Evolutionary conservation across 2,888 invertebrate genomes (phyloP).

Genomic region (Agrypnus murinus): DNA sequence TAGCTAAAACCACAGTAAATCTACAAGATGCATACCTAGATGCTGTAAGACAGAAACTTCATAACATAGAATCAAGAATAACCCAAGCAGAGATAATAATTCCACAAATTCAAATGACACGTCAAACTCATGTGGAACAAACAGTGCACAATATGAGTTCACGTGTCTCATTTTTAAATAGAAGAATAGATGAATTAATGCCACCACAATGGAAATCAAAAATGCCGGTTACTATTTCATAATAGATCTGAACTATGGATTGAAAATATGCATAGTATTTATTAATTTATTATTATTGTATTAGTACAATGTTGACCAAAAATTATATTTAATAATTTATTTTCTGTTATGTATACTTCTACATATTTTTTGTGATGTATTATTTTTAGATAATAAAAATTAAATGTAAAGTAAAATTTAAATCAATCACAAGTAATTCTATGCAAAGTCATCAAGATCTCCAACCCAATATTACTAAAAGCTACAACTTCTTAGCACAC

Average conservation of each 20-base stretch:
- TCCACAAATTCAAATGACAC: conserved; percentile 69
- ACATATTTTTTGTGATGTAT: too few species aligned
- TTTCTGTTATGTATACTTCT: too few species aligned
- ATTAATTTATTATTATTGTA: too few species aligned
- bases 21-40: conserved; percentile 72
- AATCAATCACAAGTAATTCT: too few species aligned
- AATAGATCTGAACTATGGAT: conserved; percentile 33
- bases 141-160: conserved; percentile 69
- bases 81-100: conserved; percentile 68
- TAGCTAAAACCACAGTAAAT: conserved; percentile 58
- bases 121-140: conserved; percentile 71
- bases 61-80: conserved; percentile 70
- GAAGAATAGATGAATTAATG: conserved; percentile 71
- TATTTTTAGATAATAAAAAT: too few species aligned
- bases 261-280: too few species aligned
- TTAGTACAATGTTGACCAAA: too few species aligned
- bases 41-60: conserved; percentile 71
- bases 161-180: conserved; percentile 71
- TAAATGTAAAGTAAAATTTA: too few species aligned
- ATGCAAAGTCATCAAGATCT: too few species aligned
- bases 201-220: conserved; percentile 70
- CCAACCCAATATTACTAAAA: too few species aligned
- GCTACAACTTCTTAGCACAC: too few species aligned
- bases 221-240: conserved; percentile 64
- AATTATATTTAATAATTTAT: too few species aligned